Base-by-base conservation (phyloP, 2,888 invertebrate genomes). In the Eristalis pertinax region DNA sequence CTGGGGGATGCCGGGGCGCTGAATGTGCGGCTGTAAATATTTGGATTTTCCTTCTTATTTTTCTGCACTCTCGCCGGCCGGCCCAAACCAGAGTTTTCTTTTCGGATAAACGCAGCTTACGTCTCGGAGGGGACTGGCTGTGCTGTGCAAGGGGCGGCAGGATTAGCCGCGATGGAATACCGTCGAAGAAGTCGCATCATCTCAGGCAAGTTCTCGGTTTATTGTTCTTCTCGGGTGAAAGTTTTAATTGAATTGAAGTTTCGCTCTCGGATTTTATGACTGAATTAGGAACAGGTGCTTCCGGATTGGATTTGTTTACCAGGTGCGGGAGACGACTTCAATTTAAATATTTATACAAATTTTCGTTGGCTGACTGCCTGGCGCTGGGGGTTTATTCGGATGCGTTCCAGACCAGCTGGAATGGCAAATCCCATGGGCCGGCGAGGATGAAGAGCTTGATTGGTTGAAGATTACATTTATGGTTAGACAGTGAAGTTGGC, bases 231-330 rank as follows among this genome's bases (percentile, higher is more conserved):
- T 32, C 76, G 68, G 75, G 80, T 84, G 76, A 87, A 87, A 87
- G 84, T 87, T 87, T 87, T 87, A 87, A 87, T 87, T 87, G 87
- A 87, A 87, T 87, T 87, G 75, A 84, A 87, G 84, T 80, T 87
- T 79, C 75, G 87, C 79, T 79, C 56, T 62, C 79, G 76, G 80
- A 80, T 84, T 87, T 87, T 87, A 87, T 84, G 87, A 84, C 84
- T 76, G 79, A 84, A 84, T 84, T 87, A 84, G 87, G 79, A 58
- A 10, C 87, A 87, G 87, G 84, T 87, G 87, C 68, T 83, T 60
- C 73, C 68, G 70, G 70, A 72, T 74, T 83, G 83, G 87, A 77
- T 77, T 78, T 80, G 79, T 87, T 84, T 84, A 87, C 79, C 87
- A 87, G 87, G 87, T 87, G 87, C 79, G 29, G 67, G 50, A 72